These are phyloP conservation scores for Antechinus flavipes DNA, from an alignment of 2,113 vertebrate species.

Conservation along the genomic window DNA sequence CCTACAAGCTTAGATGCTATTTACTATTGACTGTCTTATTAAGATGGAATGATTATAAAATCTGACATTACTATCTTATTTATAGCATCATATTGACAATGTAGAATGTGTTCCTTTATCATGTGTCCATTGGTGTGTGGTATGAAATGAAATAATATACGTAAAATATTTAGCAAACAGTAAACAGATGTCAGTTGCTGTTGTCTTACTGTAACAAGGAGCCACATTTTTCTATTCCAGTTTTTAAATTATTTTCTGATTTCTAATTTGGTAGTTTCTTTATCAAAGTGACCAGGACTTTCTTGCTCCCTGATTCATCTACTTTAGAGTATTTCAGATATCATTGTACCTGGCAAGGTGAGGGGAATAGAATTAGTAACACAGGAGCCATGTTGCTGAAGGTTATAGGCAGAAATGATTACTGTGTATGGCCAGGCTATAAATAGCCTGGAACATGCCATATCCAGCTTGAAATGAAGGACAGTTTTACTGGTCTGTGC, in stretches of 20 bases:
- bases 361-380: background rate
- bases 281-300: background rate
- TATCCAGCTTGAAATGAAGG: background rate
- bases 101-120: background rate
- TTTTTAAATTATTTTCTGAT: background rate
- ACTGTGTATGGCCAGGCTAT: background rate
- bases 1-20: background rate
- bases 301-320: background rate
- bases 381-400: background rate
- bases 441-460: background rate
- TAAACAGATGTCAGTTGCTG: background rate
- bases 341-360: background rate
- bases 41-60: background rate
- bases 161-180: background rate
- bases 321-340: background rate
- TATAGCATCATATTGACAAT: background rate
- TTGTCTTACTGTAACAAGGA: background rate
- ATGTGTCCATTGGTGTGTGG: background rate
- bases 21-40: background rate
- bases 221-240: background rate
- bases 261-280: background rate
- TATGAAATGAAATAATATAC: background rate
- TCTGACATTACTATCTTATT: background rate
- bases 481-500: background rate
- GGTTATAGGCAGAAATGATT: background rate